phyloP scores from a whole-genome alignment of 2,113 vertebrate species.

The Phyllostomus hastatus region DNA sequence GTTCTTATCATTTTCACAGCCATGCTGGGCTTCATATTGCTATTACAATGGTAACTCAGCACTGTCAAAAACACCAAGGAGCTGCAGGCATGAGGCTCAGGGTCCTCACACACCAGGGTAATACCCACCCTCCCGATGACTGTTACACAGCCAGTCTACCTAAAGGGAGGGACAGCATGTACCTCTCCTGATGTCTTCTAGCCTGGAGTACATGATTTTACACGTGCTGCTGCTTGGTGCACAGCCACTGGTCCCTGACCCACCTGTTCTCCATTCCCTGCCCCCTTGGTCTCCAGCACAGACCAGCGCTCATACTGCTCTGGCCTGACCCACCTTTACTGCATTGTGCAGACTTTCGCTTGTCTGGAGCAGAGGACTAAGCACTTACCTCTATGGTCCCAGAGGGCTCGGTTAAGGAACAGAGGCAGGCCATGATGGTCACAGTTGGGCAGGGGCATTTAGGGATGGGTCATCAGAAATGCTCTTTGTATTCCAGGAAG shows the following conservation, averaged over 20 bases:
- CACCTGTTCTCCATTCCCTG: neutral
- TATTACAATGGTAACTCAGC: neutral
- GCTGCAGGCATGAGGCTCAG: neutral
- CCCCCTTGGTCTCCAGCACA: neutral
- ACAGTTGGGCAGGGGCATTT: neutral
- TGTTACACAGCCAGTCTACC: neutral
- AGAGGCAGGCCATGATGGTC: neutral
- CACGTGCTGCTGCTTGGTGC: neutral
- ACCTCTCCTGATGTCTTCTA: neutral
- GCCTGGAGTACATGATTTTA: neutral
- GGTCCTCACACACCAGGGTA: neutral
- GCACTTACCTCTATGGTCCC: neutral
- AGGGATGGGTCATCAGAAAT: neutral
- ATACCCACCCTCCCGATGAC: neutral
- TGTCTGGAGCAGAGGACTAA: neutral
- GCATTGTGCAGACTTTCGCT: neutral
- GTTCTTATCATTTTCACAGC: neutral
- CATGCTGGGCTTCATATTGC: neutral
- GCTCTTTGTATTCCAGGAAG: neutral
- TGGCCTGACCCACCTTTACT: neutral
- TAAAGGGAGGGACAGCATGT: neutral
- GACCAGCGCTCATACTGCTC: neutral
- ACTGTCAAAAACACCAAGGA: neutral
- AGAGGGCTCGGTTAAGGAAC: neutral
- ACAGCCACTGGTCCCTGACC: neutral